These are phyloP conservation scores for Limnodromus scolopaceus DNA, from an alignment of 2,797 vertebrate genomes.

Conservation along the genomic window DNA sequence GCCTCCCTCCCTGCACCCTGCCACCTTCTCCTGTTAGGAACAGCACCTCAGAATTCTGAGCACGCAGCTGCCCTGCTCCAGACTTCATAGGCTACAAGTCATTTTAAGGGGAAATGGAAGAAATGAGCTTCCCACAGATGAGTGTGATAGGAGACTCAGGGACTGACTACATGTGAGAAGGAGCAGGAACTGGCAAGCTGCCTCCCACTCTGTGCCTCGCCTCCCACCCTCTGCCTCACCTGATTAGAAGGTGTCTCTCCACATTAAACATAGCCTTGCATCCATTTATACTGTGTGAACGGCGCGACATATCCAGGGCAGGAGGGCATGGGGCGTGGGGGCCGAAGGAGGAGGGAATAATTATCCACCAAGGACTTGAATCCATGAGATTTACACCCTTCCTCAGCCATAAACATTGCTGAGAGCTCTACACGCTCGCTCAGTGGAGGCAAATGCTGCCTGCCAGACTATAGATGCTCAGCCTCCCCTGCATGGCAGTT, in stretches of 20 bases:
- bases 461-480: constrained; percentile 14
- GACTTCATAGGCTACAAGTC: constrained; percentile 45
- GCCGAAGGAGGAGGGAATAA: neutral
- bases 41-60: constrained; percentile 34
- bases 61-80: constrained; percentile 32
- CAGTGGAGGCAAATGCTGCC: neutral
- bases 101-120: constrained; percentile 43
- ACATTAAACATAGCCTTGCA: neutral
- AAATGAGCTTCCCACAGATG: constrained; percentile 23
- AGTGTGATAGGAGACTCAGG: neutral
- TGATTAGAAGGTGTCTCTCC: neutral
- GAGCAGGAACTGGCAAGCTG: neutral
- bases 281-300: neutral
- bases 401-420: neutral
- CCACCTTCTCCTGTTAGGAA: neutral
- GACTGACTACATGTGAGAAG: neutral
- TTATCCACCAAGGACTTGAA: constrained; percentile 1
- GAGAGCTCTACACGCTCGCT: neutral
- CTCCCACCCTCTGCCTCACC: neutral
- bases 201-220: neutral
- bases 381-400: constrained; percentile 26
- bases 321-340: neutral
- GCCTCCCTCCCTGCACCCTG: neutral
- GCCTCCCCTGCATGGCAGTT: neutral
- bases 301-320: neutral